Conservation (phyloP, 2,113 vertebrate species). For the Grammomys dolichurus region DNA sequence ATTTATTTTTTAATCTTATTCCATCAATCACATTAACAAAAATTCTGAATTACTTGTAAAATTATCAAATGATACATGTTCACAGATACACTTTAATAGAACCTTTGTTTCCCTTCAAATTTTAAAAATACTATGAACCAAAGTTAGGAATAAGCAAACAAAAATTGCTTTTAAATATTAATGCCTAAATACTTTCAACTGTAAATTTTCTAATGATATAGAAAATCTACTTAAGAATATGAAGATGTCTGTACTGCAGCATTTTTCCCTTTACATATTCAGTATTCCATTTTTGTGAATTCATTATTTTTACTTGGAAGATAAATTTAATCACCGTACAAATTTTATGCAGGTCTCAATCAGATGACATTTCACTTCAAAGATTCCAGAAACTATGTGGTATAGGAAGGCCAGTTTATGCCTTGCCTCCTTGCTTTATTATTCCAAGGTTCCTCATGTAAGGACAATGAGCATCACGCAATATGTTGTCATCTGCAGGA, state of each 20-base stretch:
- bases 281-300: not conserved
- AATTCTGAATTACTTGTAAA: not conserved
- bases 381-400: too few species aligned
- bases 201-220: not conserved
- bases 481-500: not conserved
- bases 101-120: rapidly evolving
- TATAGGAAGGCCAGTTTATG: rapidly evolving
- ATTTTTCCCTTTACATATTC: not conserved
- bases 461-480: rapidly evolving
- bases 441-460: rapidly evolving
- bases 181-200: not conserved
- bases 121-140: not conserved
- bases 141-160: not conserved
- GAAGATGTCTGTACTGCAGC: not conserved
- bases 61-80: not conserved
- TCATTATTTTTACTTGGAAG: not conserved
- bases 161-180: not conserved
- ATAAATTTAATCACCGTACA: not conserved
- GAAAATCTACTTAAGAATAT: not conserved
- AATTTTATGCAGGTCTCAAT: not conserved
- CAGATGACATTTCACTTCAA: too few species aligned
- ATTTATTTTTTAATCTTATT: not conserved
- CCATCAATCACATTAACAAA: not conserved
- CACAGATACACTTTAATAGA: not conserved
- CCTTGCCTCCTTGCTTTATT: not conserved